Conservation (phyloP, 2,888 invertebrate genomes). For the Agrotis clavis region DNA sequence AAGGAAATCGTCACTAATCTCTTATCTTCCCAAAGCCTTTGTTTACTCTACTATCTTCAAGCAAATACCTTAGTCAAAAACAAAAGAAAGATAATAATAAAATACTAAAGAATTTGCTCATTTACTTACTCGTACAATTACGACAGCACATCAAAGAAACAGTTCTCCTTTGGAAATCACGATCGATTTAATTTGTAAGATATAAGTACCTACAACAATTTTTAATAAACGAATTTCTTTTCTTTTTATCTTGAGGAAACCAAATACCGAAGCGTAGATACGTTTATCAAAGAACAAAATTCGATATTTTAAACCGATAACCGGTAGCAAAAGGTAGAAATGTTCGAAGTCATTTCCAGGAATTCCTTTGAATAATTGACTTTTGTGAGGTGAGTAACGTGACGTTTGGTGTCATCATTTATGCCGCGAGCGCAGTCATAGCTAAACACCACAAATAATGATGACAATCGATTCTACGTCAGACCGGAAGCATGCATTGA, state of each 20-base stretch:
- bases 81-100: neutral
- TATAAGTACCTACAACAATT: slow-evolving; percentile 34
- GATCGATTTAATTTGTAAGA: slow-evolving; percentile 5
- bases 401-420: slow-evolving; percentile 6
- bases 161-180: slow-evolving; percentile 23
- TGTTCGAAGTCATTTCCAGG: slow-evolving; percentile 17
- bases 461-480: slow-evolving; percentile 36
- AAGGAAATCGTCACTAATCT: neutral
- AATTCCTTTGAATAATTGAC: slow-evolving; percentile 15
- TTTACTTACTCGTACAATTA: slow-evolving; percentile 31
- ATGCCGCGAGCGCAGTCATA: slow-evolving; percentile 6
- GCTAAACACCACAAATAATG: slow-evolving; percentile 41
- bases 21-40: neutral
- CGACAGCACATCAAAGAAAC: slow-evolving; percentile 35
- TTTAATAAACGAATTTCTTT: slow-evolving; percentile 42
- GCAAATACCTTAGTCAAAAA: neutral
- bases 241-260: slow-evolving; percentile 10
- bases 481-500: slow-evolving; percentile 31
- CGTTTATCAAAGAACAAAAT: neutral
- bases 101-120: slow-evolving; percentile 8
- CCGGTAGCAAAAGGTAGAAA: neutral
- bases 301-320: slow-evolving; percentile 9
- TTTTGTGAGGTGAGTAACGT: slow-evolving; percentile 22
- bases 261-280: slow-evolving; percentile 22
- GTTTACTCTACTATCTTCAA: neutral